These are phyloP conservation scores for Agriopis aurantiaria DNA, from an alignment of 2,888 invertebrate species.

Conservation along the genomic window DNA sequence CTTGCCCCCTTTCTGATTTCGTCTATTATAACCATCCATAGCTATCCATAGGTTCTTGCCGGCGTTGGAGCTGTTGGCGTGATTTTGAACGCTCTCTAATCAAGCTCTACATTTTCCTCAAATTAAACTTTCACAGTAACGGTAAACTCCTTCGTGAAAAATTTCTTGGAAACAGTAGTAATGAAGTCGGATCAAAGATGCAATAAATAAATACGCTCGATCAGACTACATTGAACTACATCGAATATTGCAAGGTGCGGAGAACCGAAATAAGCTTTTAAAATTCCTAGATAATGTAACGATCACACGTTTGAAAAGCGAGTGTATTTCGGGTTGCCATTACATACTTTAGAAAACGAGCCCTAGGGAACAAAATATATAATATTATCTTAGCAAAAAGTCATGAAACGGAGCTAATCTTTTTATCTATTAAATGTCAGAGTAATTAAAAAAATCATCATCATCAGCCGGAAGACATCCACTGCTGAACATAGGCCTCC, in stretches of 20 bases:
- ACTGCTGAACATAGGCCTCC: too few species aligned
- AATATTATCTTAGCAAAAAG: not conserved
- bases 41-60: too few species aligned
- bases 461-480: too few species aligned
- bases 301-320: conserved; percentile 56
- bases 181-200: conserved; percentile 34
- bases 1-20: too few species aligned
- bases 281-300: conserved; percentile 83
- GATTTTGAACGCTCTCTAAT: too few species aligned
- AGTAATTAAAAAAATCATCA: too few species aligned
- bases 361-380: not conserved
- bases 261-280: conserved; percentile 77
- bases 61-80: too few species aligned
- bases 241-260: conserved; percentile 43
- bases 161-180: conserved; percentile 13
- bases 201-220: conserved; percentile 34
- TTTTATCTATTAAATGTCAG: too few species aligned
- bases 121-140: conserved; percentile 1
- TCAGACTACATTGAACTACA: conserved; percentile 31
- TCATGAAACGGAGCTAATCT: not conserved
- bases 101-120: not conserved
- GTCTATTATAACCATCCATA: too few species aligned
- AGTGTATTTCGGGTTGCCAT: conserved; percentile 57
- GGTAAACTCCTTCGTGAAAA: not conserved
- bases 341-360: conserved; percentile 47